Base-by-base conservation (phyloP, 2,797 vertebrate genomes). In the Chelon auratus region DNA sequence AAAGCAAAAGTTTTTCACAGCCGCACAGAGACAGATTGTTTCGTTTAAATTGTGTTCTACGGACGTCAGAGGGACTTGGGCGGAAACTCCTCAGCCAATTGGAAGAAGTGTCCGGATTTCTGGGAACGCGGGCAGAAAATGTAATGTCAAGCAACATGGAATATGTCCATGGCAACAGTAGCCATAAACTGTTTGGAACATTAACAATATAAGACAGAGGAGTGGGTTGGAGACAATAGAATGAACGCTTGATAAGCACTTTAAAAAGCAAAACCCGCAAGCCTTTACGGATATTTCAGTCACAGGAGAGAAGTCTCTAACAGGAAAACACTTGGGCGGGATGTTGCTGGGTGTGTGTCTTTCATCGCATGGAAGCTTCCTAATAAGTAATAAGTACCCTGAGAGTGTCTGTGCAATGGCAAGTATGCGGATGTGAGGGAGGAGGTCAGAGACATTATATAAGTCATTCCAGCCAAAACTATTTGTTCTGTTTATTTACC, bases 21-120 rank as follows among this genome's bases (percentile, higher is more conserved):
- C 73, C 77, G 72, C 77, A 89, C 86, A 91, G 76, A 90, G 63
- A 91, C 89, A 90, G 89, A 92, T 82, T 89, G 87, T 93, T 89
- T 80, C 62, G 77, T 85, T 91, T 87, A 87, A 92, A 88, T n/a
- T 61, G 70, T 81, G 85, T 79, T 75, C 85, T 78, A 12, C 9
- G 15, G 77, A 91, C 90, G 89, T 92, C 89, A 91, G 66, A 79
- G 80, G 68, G 76, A 87, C 84, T 88, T 75, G 87, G 76, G 71
- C 68, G 80, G 86, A 90, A 91, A 87, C 84, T 82, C 76, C 74
- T 77, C 77, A 78, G 76, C 86, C 87, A 88, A 81, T 75, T 74
- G 72, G 65, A 84, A 42, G 48, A 47, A 57, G 68, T n/a, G 83
- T 71, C 75, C 87, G 80, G 74, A 86, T 88, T 88, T 86, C 80